These are phyloP conservation scores for Triplophysa rosa DNA, from an alignment of 2,113 vertebrate genomes.

Conservation along the genomic window DNA sequence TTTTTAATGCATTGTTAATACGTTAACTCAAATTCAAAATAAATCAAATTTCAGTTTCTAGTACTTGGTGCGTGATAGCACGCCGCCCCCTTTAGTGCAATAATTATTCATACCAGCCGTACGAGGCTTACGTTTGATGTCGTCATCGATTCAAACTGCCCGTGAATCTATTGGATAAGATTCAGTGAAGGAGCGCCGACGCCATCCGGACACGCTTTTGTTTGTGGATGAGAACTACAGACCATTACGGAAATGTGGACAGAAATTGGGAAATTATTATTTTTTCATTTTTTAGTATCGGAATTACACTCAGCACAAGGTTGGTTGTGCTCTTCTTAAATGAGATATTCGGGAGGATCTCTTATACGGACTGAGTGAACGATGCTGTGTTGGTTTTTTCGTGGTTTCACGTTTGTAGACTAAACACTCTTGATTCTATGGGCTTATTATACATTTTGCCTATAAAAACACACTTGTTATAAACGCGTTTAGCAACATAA, in stretches of 20 bases:
- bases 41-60: background rate
- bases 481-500: background rate
- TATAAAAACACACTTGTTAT: background rate
- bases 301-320: constrained; percentile 66
- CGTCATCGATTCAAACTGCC: constrained; percentile 62
- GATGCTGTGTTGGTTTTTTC: constrained; percentile 14
- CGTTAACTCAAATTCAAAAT: background rate
- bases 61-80: background rate
- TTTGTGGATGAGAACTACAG: constrained; percentile 67
- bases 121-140: constrained; percentile 6
- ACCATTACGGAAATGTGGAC: constrained; percentile 72
- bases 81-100: background rate
- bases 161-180: constrained; percentile 53
- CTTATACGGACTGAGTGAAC: background rate
- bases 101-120: constrained; percentile 1
- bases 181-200: constrained; percentile 57
- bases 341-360: background rate
- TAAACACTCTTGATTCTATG: background rate
- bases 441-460: background rate
- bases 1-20: background rate
- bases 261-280: constrained; percentile 68
- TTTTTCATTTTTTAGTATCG: constrained; percentile 66
- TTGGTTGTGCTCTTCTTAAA: constrained; percentile 44
- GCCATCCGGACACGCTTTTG: constrained; percentile 68
- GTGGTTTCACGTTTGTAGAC: constrained; percentile 3